These are phyloP conservation scores for Ptilodon capucinus DNA, from an alignment of 2,888 invertebrate genomes.

Conservation along the genomic window DNA sequence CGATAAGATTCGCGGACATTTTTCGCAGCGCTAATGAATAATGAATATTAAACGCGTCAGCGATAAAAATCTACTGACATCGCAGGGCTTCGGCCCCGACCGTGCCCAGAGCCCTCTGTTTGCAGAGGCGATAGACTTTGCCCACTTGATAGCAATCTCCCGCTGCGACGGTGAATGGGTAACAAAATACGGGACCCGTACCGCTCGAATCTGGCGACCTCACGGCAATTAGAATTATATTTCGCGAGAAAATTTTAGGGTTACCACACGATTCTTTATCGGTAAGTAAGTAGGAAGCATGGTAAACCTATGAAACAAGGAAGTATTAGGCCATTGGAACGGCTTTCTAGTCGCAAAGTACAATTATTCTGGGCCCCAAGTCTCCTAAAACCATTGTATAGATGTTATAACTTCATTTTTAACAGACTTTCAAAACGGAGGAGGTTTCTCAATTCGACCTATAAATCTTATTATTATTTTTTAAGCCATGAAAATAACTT, in stretches of 20 bases:
- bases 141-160: slow-evolving; percentile 59
- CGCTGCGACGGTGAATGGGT: slow-evolving; percentile 40
- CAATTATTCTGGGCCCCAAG: too few species aligned
- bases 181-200: slow-evolving; percentile 59
- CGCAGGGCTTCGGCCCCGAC: slow-evolving; percentile 34
- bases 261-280: slow-evolving; percentile 24
- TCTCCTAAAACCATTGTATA: too few species aligned
- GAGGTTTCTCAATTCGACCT: too few species aligned
- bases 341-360: too few species aligned
- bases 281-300: neutral
- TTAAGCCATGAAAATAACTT: too few species aligned
- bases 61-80: slow-evolving; percentile 66
- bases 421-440: too few species aligned
- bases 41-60: slow-evolving; percentile 66
- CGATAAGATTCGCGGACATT: slow-evolving; percentile 17
- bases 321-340: too few species aligned
- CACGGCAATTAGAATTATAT: slow-evolving; percentile 45
- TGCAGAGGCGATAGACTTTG: slow-evolving; percentile 48
- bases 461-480: too few species aligned
- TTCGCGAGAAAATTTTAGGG: slow-evolving; percentile 42
- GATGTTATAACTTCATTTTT: too few species aligned
- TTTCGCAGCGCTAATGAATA: slow-evolving; percentile 59
- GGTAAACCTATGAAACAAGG: too few species aligned
- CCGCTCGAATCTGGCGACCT: slow-evolving; percentile 42
- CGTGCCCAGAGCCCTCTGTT: slow-evolving; percentile 39